Evolutionary conservation across 2,113 vertebrate species (phyloP).

Genomic region (Alces alces): DNA sequence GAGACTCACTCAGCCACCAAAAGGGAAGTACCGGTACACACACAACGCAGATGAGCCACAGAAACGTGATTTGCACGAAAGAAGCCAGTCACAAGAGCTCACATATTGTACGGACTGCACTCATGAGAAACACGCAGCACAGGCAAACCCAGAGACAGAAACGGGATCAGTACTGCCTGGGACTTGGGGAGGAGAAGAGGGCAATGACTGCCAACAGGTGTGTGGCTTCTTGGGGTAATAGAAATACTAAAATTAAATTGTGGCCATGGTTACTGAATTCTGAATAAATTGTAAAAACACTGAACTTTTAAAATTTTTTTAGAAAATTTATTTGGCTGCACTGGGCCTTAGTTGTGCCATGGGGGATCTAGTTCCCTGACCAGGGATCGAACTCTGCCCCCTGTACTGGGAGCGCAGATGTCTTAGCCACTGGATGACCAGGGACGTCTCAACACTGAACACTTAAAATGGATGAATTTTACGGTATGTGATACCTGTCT

Average conservation of each 20-base stretch:
- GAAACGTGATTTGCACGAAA: background rate
- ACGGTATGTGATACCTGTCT: background rate
- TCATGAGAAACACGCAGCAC: background rate
- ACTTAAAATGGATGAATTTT: background rate
- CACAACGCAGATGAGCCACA: background rate
- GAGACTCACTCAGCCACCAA: background rate
- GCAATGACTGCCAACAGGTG: background rate
- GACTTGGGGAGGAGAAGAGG: background rate
- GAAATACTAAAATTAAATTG: background rate
- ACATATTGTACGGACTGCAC: background rate
- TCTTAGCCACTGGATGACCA: background rate
- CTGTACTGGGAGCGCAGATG: background rate
- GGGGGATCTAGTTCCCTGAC: background rate
- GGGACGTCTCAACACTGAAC: background rate
- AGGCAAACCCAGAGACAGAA: background rate
- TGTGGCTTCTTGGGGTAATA: background rate
- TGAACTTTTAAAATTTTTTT: background rate
- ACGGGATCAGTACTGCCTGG: background rate
- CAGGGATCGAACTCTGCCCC: background rate
- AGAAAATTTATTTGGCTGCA: background rate
- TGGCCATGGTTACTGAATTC: background rate
- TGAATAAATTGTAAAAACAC: background rate
- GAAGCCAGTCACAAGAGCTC: background rate
- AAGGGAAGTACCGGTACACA: background rate
- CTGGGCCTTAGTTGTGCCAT: background rate